These are phyloP conservation scores for Macrobrachium rosenbergii DNA, from an alignment of 1,140 invertebrate species.

Conservation along the genomic window DNA sequence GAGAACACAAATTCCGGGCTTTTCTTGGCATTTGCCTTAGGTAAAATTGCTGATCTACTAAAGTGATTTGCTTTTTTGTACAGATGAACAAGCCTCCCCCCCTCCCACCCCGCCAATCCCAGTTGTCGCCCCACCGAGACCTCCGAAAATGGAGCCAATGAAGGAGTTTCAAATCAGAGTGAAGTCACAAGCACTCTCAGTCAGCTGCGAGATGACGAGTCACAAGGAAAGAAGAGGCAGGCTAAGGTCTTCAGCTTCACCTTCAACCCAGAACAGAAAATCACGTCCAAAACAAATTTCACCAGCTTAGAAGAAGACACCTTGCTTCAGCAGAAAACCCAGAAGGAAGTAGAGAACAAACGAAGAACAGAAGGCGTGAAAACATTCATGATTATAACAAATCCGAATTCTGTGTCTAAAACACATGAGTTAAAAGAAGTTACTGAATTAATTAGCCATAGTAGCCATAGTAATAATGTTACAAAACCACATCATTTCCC, in stretches of 20 bases:
- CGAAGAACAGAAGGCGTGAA: constrained; percentile 25
- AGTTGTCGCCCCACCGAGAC: background rate
- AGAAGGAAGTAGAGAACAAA: constrained; percentile 16
- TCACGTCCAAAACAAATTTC: constrained; percentile 29
- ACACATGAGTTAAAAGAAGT: background rate
- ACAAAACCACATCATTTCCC: too few species aligned
- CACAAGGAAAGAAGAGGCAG: constrained; percentile 5
- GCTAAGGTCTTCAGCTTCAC: constrained; percentile 53
- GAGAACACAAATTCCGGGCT: too few species aligned
- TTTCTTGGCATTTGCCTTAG: too few species aligned
- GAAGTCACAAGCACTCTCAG: constrained; percentile 8
- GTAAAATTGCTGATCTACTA: too few species aligned
- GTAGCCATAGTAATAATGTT: background rate
- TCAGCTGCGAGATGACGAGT: background rate
- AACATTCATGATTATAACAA: constrained; percentile 30
- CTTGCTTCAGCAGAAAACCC: background rate
- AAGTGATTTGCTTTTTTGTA: background rate
- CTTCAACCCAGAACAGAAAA: constrained; percentile 36
- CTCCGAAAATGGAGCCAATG: too few species aligned
- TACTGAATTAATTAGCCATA: background rate
- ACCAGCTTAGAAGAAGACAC: constrained; percentile 26
- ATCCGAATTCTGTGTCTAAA: constrained; percentile 17
- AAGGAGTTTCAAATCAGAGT: too few species aligned
- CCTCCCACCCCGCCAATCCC: constrained; percentile 33
- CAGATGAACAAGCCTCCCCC: constrained; percentile 24